phyloP scores from a whole-genome alignment of 1,140 invertebrate genomes.

The Trypoxylus dichotomus region DNA sequence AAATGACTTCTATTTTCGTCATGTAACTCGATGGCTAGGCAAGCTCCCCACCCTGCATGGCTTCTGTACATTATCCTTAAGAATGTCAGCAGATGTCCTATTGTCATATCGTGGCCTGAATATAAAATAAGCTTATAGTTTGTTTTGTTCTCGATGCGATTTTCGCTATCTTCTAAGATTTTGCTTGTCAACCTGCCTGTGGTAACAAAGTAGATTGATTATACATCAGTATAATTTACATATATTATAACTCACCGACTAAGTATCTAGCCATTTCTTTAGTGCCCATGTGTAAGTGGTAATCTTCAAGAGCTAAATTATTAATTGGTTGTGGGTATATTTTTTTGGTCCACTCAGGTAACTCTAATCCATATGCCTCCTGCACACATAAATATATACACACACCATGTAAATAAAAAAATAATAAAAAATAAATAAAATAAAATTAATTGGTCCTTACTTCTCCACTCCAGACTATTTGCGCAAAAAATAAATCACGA shows the following conservation, averaged over 20 bases:
- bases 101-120: slow-evolving; percentile 70
- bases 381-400: no score
- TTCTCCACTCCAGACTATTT: neutral
- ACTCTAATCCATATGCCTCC: no score
- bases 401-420: no score
- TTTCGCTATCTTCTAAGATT: neutral
- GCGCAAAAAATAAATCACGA: neutral
- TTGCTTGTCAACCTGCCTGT: no score
- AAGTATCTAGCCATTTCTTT: no score
- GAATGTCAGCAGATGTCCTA: slow-evolving; percentile 63
- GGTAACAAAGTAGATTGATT: neutral
- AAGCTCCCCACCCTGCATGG: slow-evolving; percentile 58
- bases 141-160: neutral
- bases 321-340: no score
- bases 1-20: slow-evolving; percentile 29
- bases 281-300: no score
- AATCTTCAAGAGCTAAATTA: no score
- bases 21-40: slow-evolving; percentile 46
- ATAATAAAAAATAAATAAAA: neutral
- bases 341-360: no score
- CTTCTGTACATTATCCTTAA: slow-evolving; percentile 63
- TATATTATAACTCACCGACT: no score
- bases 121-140: slow-evolving; percentile 52
- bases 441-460: neutral
- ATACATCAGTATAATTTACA: no score